phyloP scores from a whole-genome alignment of 2,797 vertebrate species.

The Eulemur albifrons region DNA sequence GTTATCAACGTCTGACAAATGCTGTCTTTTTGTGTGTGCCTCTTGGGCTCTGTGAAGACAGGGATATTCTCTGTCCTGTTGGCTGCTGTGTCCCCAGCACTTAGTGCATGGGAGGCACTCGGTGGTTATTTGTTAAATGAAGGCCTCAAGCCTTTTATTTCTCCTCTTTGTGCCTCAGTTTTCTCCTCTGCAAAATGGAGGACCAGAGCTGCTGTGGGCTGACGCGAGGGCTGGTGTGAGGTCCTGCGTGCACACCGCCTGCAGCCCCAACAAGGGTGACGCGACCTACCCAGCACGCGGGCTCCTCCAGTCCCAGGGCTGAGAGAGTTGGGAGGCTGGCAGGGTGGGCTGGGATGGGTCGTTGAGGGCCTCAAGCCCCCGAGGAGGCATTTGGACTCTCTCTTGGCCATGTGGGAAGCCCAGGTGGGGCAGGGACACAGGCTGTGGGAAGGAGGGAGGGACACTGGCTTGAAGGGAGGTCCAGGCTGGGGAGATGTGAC shows the following conservation, averaged over 20 bases:
- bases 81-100: not conserved
- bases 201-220: not conserved
- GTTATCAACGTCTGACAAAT: not conserved
- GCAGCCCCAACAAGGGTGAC: not conserved
- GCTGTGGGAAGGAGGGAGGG: not conserved
- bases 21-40: not conserved
- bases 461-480: not conserved
- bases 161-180: not conserved
- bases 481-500: not conserved
- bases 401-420: not conserved
- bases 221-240: accelerated
- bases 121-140: not conserved
- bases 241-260: not conserved
- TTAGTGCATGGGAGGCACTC: not conserved
- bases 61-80: not conserved
- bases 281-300: not conserved
- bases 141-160: not conserved
- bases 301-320: not conserved
- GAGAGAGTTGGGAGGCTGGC: not conserved
- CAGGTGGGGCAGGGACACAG: not conserved
- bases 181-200: not conserved
- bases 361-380: not conserved
- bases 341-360: not conserved
- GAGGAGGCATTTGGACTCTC: not conserved
- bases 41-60: not conserved